phyloP scores from a whole-genome alignment of 2,888 invertebrate genomes.

The Scaptomyza parva region DNA sequence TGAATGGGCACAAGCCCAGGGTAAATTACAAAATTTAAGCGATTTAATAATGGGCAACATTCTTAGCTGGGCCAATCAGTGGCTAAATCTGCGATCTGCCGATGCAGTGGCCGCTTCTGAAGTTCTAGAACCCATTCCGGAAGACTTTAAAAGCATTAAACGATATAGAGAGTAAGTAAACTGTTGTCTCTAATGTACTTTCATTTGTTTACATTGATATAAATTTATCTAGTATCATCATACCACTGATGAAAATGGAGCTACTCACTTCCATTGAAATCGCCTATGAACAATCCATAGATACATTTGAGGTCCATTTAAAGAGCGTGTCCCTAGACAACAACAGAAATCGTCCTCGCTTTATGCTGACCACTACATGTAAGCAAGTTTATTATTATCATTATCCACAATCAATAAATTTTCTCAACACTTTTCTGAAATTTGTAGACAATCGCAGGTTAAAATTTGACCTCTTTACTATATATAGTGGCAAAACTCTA shows the following conservation, averaged over 20 bases:
- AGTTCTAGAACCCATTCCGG: slow-evolving; percentile 86
- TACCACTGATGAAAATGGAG: slow-evolving; percentile 83
- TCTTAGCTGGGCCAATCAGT: slow-evolving; percentile 88
- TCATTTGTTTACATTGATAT: not conserved
- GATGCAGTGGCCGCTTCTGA: slow-evolving; percentile 85
- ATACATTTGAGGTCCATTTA: slow-evolving; percentile 56
- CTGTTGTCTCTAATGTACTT: too few relatives aligned
- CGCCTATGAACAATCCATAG: slow-evolving; percentile 48
- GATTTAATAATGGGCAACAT: slow-evolving; percentile 87
- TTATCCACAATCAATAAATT: not conserved
- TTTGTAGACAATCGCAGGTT: slow-evolving; percentile 24
- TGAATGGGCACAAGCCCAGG: slow-evolving; percentile 47
- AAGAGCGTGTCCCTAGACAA: slow-evolving; percentile 46
- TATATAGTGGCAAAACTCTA: slow-evolving; percentile 31
- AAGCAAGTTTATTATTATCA: slow-evolving; percentile 17
- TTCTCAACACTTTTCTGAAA: not conserved
- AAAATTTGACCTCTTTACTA: slow-evolving; percentile 65
- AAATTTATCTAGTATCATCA: slow-evolving; percentile 66
- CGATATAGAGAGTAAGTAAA: slow-evolving; percentile 88
- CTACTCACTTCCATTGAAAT: slow-evolving; percentile 75
- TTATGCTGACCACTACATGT: slow-evolving; percentile 72
- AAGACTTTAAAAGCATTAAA: slow-evolving; percentile 86
- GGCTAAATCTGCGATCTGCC: slow-evolving; percentile 87
- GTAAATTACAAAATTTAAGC: slow-evolving; percentile 65
- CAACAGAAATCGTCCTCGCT: slow-evolving; percentile 46